Base-by-base conservation (phyloP, 2,113 vertebrate species). In the Tetraodon nigroviridis region DNA sequence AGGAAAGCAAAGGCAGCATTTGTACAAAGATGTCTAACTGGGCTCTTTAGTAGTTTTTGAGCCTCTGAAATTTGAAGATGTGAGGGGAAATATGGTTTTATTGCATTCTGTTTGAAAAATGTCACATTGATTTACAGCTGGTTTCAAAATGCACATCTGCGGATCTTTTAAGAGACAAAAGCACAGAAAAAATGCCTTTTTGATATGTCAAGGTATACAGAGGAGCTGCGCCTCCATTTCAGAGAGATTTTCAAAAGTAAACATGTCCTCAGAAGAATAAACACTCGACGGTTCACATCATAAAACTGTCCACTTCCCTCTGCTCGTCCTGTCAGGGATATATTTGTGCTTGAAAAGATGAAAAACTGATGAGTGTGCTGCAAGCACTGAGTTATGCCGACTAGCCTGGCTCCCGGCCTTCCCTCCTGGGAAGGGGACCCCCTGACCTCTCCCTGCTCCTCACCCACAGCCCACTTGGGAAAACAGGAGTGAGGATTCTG, bases 391-490 rank as follows among this genome's bases (percentile, higher is more conserved):
- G 80, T 84, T 81, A 76, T 86, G 83, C 61, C 54, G 29, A 6
- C 56, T 76, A n/a, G 62, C 60, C 64, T 71, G 77, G 71, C 85
- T 76, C 71, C 71, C 63, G 73, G 76, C 78, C 53, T 27, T 63
- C 55, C 71, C 75, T 70, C 71, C 72, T 81, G 86, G 81, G 84
- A 87, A 83, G 75, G 78, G 68, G 81, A 85, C 85, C 85, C 65
- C 80, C 64, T 86, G 75, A 87, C 83, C 87, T 81, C 78, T 76
- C 66, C 72, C 29, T 78, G 66, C 67, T 80, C 78, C 79, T 84
- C 82, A 86, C 89, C 79, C 76, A 73, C 71, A 65, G 73, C 79
- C 84, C 75, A 76, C 77, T 89, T 37, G 89, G 84, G 84, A 89
- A 82, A 71, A 71, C 77, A 78, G 79, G 75, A 57, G 80, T 54